Percentiles rank a stretch among this genome's conserved stretches.
These are phyloP conservation scores for Epinephelus lanceolatus DNA, from an alignment of 2,113 vertebrate genomes.

Conservation along the genomic window DNA sequence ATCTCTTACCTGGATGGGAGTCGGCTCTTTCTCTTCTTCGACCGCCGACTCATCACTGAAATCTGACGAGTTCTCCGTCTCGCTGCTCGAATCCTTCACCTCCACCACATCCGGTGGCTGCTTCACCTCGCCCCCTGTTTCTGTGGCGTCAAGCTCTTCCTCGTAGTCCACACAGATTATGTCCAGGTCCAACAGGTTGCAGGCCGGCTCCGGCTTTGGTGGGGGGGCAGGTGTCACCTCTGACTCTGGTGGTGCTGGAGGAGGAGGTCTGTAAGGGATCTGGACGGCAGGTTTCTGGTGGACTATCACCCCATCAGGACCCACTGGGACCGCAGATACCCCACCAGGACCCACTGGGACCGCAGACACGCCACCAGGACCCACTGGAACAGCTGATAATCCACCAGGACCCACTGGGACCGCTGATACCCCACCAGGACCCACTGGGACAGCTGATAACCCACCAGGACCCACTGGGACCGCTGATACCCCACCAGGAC, in stretches of 20 bases:
- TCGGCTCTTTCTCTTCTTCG: not conserved
- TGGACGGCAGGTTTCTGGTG: not conserved
- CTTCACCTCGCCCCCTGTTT: not conserved
- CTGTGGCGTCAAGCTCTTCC: accelerated
- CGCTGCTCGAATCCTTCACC: not conserved
- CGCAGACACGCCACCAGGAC: not conserved
- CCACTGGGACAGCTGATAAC: accelerated
- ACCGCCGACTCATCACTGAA: not conserved
- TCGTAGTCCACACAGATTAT: conserved; percentile 56
- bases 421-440: not conserved
- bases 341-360: not conserved
- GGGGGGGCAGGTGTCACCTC: not conserved
- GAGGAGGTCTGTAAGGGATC: not conserved
- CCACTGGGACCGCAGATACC: not conserved
- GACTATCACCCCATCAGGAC: not conserved
- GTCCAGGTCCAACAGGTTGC: conserved; percentile 52
- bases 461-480: no score
- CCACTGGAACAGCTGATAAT: not conserved
- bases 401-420: not conserved
- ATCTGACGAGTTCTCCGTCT: conserved; percentile 70
- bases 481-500: not conserved
- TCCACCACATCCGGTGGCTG: conserved; percentile 9
- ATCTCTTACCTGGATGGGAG: not conserved
- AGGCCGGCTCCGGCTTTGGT: conserved; percentile 4
- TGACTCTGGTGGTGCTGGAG: not conserved